Conservation (phyloP, 64 coral and sea anemone genomes). For the Cladopsammia gracilis region DNA sequence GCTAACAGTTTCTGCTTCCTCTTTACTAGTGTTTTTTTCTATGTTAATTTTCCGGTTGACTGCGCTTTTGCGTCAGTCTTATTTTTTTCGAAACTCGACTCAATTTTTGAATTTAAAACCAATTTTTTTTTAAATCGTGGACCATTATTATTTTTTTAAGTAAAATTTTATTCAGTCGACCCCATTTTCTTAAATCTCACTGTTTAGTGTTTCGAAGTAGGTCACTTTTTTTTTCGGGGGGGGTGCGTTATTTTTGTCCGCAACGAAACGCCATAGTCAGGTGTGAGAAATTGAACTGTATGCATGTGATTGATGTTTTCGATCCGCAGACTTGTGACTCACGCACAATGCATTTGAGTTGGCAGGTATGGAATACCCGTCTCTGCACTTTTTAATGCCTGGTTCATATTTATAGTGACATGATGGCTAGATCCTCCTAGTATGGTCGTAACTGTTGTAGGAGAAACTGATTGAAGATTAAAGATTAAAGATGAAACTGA, state of each 20-base stretch:
- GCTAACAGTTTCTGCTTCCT: constrained; percentile 4
- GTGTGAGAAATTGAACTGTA: no score
- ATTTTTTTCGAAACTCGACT: background rate
- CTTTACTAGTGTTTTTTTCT: background rate
- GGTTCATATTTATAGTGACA: no score
- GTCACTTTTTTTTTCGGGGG: background rate
- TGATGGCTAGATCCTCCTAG: no score
- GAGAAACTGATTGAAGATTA: no score
- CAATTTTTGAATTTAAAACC: background rate
- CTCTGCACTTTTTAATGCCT: no score
- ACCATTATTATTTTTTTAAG: background rate
- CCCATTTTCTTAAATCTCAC: background rate
- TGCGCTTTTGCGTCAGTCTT: background rate
- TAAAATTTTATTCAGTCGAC: background rate
- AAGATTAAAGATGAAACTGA: no score
- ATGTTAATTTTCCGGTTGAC: constrained; percentile 9
- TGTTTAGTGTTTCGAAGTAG: background rate
- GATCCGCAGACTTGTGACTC: no score
- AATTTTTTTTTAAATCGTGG: background rate
- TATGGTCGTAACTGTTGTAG: no score
- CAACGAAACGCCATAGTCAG: background rate
- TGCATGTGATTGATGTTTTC: no score
- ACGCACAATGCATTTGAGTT: no score
- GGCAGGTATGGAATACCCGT: no score
- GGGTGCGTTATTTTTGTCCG: background rate